Conservation (phyloP, 2,888 invertebrate species). For the Trissolcus brochymenae region DNA sequence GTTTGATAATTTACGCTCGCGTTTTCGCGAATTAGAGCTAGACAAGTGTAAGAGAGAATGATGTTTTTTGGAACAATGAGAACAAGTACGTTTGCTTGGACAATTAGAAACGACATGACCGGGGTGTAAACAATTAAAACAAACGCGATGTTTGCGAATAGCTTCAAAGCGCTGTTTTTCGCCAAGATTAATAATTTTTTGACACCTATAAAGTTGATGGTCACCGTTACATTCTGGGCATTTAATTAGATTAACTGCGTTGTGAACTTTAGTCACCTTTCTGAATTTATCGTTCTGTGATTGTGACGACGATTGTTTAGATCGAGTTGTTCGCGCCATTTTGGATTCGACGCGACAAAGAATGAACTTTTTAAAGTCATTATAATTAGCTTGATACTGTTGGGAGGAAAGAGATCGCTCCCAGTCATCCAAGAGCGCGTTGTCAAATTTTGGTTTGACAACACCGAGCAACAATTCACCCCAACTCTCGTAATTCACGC, state of each 20-base stretch:
- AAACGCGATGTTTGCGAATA: constrained; percentile 19
- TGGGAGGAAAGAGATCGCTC: constrained; percentile 9
- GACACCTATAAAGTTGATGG: constrained; percentile 1
- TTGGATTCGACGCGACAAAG: too few relatives aligned
- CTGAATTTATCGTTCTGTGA: too few relatives aligned
- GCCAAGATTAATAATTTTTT: neutral
- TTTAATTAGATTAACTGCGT: neutral
- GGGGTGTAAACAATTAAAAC: constrained; percentile 22
- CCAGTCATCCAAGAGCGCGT: constrained; percentile 16
- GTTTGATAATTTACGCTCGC: neutral
- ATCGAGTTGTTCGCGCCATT: too few relatives aligned
- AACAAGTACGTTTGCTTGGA: constrained; percentile 13
- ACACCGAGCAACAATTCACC: too few relatives aligned
- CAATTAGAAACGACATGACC: constrained; percentile 7
- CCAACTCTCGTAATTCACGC: constrained; percentile 2
- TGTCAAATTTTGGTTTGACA: constrained; percentile 13
- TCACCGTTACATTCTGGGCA: constrained; percentile 8
- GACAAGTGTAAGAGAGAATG: constrained; percentile 8
- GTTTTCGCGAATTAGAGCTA: too few relatives aligned
- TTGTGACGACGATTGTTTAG: too few relatives aligned
- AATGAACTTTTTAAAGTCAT: constrained; percentile 10
- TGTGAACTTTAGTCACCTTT: neutral
- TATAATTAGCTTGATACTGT: neutral
- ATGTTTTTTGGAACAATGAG: constrained; percentile 1
- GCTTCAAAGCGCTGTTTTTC: neutral